These are phyloP conservation scores for Paedocypris micromegethes DNA, from an alignment of 2,797 vertebrate genomes.

Conservation along the genomic window DNA sequence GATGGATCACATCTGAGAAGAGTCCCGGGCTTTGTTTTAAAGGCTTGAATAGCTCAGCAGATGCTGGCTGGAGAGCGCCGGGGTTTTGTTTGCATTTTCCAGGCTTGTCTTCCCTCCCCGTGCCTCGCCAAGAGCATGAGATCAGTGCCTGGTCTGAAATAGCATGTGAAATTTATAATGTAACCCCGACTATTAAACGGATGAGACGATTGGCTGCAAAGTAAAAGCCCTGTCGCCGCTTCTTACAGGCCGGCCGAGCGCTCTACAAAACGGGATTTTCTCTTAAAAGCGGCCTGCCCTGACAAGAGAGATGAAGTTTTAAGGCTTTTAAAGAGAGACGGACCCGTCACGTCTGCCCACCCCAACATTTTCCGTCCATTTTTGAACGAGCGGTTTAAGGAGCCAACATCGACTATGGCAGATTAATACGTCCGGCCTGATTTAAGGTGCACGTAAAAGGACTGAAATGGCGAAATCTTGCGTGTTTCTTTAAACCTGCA, in stretches of 20 bases:
- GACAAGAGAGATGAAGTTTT: slow-evolving; percentile 35
- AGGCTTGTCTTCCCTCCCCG: slow-evolving; percentile 56
- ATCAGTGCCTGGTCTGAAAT: slow-evolving; percentile 66
- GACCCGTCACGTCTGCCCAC: background rate
- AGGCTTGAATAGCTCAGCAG: slow-evolving; percentile 60
- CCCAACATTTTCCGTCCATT: slow-evolving; percentile 22
- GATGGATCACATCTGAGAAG: slow-evolving; percentile 56
- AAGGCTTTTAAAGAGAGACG: slow-evolving; percentile 12
- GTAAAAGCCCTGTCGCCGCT: slow-evolving; percentile 55
- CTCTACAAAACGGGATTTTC: slow-evolving; percentile 27
- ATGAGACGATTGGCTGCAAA: slow-evolving; percentile 54
- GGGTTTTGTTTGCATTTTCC: slow-evolving; percentile 62
- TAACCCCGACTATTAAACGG: slow-evolving; percentile 57
- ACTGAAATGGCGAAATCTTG: slow-evolving; percentile 22
- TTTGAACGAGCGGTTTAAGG: slow-evolving; percentile 26
- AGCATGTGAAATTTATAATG: slow-evolving; percentile 68
- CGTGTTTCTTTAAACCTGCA: slow-evolving; percentile 38
- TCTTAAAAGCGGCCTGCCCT: slow-evolving; percentile 41
- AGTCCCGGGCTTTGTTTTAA: slow-evolving; percentile 46
- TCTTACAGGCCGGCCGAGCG: slow-evolving; percentile 42
- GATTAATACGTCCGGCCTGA: slow-evolving; percentile 30
- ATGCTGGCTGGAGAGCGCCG: slow-evolving; percentile 58
- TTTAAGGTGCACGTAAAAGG: slow-evolving; percentile 44
- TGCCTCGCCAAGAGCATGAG: slow-evolving; percentile 65
- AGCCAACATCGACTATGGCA: slow-evolving; percentile 27